A percentile compares a stretch with the other conserved stretches of the same genome.
Evolutionary conservation across 2,888 invertebrate species (phyloP).

Genomic region (Rhodophaea formosa): DNA sequence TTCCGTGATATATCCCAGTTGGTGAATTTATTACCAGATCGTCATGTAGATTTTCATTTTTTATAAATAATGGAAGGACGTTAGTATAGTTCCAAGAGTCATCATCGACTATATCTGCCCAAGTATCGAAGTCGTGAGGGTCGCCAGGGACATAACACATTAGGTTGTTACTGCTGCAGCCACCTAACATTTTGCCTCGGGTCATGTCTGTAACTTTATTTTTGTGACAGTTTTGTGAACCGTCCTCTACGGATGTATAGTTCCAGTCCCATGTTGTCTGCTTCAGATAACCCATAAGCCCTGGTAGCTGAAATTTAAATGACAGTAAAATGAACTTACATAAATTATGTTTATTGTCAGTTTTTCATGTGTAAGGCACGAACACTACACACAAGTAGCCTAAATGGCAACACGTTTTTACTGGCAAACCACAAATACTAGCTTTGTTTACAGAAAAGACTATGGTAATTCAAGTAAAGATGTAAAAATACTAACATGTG

Average conservation of each 20-base stretch:
- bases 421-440: no score
- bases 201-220: no score
- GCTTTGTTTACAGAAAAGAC: no score
- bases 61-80: constrained; percentile 18
- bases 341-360: no score
- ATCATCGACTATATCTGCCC: constrained; percentile 14
- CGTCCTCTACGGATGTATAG: background rate
- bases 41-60: constrained; percentile 14
- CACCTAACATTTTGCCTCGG: no score
- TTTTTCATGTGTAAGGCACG: no score
- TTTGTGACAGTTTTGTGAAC: constrained; percentile 2
- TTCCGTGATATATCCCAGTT: constrained; percentile 9
- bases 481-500: constrained; percentile 2
- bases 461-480: no score
- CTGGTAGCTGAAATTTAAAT: background rate
- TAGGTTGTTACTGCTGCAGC: no score
- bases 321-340: no score
- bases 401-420: no score
- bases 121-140: constrained; percentile 16
- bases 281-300: background rate
- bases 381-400: no score
- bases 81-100: constrained; percentile 14
- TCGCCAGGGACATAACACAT: no score
- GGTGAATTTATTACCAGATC: background rate
- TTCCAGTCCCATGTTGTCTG: constrained; percentile 1